Evolutionary conservation across 2,797 vertebrate genomes (phyloP), one percentile per base, ranked within the genome.

Genomic region (Danionella dracula): DNA sequence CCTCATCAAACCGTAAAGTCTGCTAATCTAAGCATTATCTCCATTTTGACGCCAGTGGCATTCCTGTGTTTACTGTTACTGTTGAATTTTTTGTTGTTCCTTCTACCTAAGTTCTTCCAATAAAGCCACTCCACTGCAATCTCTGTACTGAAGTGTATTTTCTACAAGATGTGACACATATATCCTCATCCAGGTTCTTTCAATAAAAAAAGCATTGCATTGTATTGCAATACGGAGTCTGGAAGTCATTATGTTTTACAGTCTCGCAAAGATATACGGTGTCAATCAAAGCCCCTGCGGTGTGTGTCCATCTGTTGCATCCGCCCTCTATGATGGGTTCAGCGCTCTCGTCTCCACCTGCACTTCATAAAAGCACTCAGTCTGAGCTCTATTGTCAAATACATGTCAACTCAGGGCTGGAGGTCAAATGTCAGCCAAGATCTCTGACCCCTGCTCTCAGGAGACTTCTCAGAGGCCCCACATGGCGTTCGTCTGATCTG

Each of bases 341-440:
- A 37, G 53, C 35, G 71, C 10, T 38, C 8, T n/a, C 34, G 59
- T 32, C 48, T 77, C 68, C 72, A 77, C 75, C 77, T 79, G 72
- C 72, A 75, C 70, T 73, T 77, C 70, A 77, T 77, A 72, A 79
- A 75, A 74, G 51, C 53, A 58, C 57, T 64, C 63, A 34, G 71
- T 60, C 65, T 67, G 76, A 78, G 66, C 68, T 75, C 57, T 71
- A 67, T 78, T 73, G 65, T 55, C 46, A 49, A 50, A 41, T 63
- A 37, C 65, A 66, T 78, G 76, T 78, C 65, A 71, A 76, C 73
- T 66, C 65, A 51, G 20, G 35, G 41, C 27, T 42, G 19, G 41
- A 58, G 62, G 71, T 69, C 71, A 74, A 50, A 74, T 65, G 58
- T 76, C 68, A 62, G 15, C 8, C 20, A 35, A 70, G 73, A 67